Evolutionary conservation across 2,797 vertebrate species (phyloP).

Genomic region (Oreortyx pictus): DNA sequence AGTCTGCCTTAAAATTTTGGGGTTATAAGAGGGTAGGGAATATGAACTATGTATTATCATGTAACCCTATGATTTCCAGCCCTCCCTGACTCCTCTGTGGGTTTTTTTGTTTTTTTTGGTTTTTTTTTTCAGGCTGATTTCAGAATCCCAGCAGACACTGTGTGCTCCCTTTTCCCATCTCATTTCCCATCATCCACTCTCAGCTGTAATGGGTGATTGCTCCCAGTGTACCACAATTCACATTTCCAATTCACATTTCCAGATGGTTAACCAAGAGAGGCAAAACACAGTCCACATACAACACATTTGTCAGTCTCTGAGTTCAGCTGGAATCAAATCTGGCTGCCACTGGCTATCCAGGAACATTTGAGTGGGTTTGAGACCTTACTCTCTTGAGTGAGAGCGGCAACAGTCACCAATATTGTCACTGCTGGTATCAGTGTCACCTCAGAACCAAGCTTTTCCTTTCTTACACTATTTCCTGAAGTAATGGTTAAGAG

Average conservation of each 20-base stretch:
- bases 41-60: not conserved
- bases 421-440: not conserved
- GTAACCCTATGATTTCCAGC: not conserved
- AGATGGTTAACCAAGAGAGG: not conserved
- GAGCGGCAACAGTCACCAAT: not conserved
- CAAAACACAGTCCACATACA: not conserved
- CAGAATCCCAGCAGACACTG: not conserved
- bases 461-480: not conserved
- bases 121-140: not conserved
- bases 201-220: not conserved
- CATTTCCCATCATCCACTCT: not conserved
- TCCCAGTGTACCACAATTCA: not conserved
- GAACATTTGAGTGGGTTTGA: not conserved
- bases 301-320: not conserved
- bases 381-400: not conserved
- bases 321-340: not conserved
- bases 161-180: not conserved
- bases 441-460: not conserved
- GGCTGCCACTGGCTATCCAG: not conserved
- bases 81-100: not conserved
- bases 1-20: not conserved
- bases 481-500: not conserved
- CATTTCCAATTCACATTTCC: not conserved
- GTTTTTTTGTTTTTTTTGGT: not conserved
- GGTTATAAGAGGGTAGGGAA: not conserved